Base-by-base conservation (phyloP, 2,113 vertebrate genomes). In the Eretmochelys imbricata region DNA sequence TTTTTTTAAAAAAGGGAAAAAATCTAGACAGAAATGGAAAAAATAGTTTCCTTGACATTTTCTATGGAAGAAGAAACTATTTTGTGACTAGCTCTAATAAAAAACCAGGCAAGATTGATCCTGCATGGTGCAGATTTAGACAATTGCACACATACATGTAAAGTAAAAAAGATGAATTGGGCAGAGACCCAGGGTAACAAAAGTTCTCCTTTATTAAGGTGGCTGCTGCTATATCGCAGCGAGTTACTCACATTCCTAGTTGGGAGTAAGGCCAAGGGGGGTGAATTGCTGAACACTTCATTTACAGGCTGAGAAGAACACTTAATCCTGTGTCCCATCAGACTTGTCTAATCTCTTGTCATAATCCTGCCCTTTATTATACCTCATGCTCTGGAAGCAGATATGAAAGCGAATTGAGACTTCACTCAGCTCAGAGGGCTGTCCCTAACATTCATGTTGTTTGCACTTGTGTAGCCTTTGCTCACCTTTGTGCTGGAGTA, bases 101-200 rank as follows among this genome's bases (percentile, higher is more conserved):
- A 90, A 48, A 85, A 83, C 2, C 13, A 76, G 83, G 59, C 19
- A 57, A 65, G 5, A 0, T 55, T 80, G 27, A 17, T 53, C 13
- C 2, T 14, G 22, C 51, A 85, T 29, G 3, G 55, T 89, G 50
- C 35, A 29, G 5, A 22, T 59, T 55, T 90, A 69, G 35, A 20
- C 35, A 7, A 69, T 38, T 69, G 17, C 8, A 10, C 17, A 27
- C 0, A 0, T 42, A 3, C 9, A 4, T 22, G 8, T 11, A 79
- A 81, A 53, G 35, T 17, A 8, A 81, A 49, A 69, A 93, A 8
- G 49, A n/a, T 57, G 55, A 57, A 59, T 31, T 59, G 2, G 14
- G 4, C 38, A 0, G 65, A 82, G 3, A 42, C 88, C 69, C 5
- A 65, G 25, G 1, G 1, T 86, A 79, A 80, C n/a, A 24, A 54